phyloP scores from a whole-genome alignment of 2,888 invertebrate genomes.

The Drosophila greeni region DNA sequence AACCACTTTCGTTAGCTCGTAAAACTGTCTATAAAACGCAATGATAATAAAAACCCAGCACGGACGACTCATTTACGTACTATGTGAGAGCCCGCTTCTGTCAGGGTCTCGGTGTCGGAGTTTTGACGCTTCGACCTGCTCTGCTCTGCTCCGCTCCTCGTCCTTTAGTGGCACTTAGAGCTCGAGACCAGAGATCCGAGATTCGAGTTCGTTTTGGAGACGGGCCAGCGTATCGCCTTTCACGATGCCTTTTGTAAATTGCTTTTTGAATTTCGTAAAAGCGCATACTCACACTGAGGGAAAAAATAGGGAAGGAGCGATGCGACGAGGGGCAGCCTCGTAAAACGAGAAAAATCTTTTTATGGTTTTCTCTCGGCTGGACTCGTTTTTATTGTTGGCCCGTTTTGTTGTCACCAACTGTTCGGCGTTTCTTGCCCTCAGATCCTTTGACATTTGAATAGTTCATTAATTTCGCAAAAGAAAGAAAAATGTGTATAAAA shows the following conservation, averaged over 20 bases:
- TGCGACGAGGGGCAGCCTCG: slow-evolving; percentile 45
- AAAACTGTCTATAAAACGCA: slow-evolving; percentile 73
- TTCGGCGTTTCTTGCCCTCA: slow-evolving; percentile 63
- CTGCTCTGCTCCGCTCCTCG: slow-evolving; percentile 49
- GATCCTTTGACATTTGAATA: slow-evolving; percentile 75
- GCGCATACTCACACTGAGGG: slow-evolving; percentile 49
- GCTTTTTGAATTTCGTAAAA: slow-evolving; percentile 74
- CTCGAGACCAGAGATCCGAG: slow-evolving; percentile 45
- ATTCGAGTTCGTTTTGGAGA: slow-evolving; percentile 10
- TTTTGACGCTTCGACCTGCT: slow-evolving; percentile 30
- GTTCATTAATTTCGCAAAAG: slow-evolving; percentile 72
- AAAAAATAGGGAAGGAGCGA: slow-evolving; percentile 1
- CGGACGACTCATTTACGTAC: slow-evolving; percentile 62
- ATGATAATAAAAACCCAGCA: slow-evolving; percentile 66
- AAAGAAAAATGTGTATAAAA: slow-evolving; percentile 56
- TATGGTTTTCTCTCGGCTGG: slow-evolving; percentile 67
- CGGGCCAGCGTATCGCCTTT: slow-evolving; percentile 65
- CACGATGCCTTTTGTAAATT: slow-evolving; percentile 73
- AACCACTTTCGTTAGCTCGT: slow-evolving; percentile 74
- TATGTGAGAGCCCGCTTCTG: slow-evolving; percentile 19
- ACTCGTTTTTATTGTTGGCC: slow-evolving; percentile 70
- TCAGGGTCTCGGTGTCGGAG: slow-evolving; percentile 22
- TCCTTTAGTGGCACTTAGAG: slow-evolving; percentile 70
- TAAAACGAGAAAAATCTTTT: slow-evolving; percentile 71
- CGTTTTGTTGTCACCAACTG: slow-evolving; percentile 69